Conservation (phyloP, 2,888 invertebrate genomes). For the Anthrax anthrax region DNA sequence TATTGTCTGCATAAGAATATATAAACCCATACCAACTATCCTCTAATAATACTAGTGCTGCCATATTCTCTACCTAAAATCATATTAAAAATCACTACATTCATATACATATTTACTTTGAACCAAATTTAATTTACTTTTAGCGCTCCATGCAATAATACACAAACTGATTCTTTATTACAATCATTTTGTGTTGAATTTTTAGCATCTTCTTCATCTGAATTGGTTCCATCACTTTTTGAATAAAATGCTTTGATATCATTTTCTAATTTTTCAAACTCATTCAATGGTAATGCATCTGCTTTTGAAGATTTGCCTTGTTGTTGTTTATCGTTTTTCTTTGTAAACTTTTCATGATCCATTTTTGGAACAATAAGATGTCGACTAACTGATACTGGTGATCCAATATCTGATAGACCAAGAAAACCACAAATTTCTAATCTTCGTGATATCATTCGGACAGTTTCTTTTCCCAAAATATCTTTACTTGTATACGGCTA, state of each 20-base stretch:
- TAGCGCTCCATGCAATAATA: slow-evolving; percentile 80
- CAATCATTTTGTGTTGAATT: slow-evolving; percentile 10
- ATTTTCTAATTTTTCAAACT: slow-evolving; percentile 29
- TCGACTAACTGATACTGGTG: slow-evolving; percentile 79
- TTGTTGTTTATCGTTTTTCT: slow-evolving; percentile 34
- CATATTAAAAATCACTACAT: too few species aligned
- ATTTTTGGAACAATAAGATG: slow-evolving; percentile 74
- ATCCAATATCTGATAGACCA: slow-evolving; percentile 74
- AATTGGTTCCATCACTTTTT: slow-evolving; percentile 25
- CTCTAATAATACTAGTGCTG: slow-evolving; percentile 70
- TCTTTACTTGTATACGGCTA: slow-evolving; percentile 22
- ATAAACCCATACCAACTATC: slow-evolving; percentile 90
- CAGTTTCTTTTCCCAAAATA: slow-evolving; percentile 9
- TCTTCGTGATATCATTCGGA: slow-evolving; percentile 46
- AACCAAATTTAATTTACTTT: slow-evolving; percentile 41
- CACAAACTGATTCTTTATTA: slow-evolving; percentile 71
- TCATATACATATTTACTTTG: too few species aligned
- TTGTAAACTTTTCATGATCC: slow-evolving; percentile 28
- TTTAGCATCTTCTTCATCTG: slow-evolving; percentile 17
- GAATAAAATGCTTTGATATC: slow-evolving; percentile 31
- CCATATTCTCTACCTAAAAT: slow-evolving; percentile 67
- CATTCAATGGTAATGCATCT: slow-evolving; percentile 12
- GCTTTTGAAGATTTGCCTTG: slow-evolving; percentile 28
- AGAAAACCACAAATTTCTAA: slow-evolving; percentile 80
- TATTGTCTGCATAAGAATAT: slow-evolving; percentile 84